Percentiles rank a stretch among this genome's conserved stretches.
phyloP scores from a whole-genome alignment of 2,113 vertebrate genomes.

The Cygnus atratus region DNA sequence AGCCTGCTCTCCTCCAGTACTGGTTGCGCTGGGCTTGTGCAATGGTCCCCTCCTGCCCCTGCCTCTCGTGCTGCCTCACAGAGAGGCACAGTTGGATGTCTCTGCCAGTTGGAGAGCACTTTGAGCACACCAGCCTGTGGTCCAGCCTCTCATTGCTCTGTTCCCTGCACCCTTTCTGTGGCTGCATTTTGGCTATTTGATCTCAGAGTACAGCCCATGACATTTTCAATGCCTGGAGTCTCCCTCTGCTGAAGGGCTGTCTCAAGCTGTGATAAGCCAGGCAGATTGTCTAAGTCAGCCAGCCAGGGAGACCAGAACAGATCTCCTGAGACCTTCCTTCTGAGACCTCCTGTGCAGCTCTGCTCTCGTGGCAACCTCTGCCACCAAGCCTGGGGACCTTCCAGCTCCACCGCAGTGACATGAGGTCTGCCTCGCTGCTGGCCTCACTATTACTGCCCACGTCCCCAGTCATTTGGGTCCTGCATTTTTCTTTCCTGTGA shows the following conservation, averaged over 20 bases:
- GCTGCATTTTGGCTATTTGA: not conserved
- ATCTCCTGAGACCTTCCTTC: not conserved
- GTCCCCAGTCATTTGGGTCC: no score
- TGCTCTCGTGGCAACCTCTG: not conserved
- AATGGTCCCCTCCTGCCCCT: not conserved
- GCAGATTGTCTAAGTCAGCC: not conserved
- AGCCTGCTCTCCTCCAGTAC: not conserved
- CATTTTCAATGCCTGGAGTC: not conserved
- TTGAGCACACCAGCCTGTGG: not conserved
- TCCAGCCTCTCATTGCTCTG: accelerated
- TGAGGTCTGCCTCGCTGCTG: not conserved
- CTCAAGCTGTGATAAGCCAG: not conserved
- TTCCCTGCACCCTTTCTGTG: not conserved
- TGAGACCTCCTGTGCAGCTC: not conserved
- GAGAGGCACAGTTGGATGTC: no score
- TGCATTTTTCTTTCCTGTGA: not conserved
- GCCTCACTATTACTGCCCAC: not conserved
- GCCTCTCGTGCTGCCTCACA: not conserved
- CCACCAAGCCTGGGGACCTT: not conserved
- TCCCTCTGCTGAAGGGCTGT: not conserved
- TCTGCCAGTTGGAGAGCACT: not conserved
- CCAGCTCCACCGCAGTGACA: accelerated
- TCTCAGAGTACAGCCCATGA: not conserved
- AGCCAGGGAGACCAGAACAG: not conserved
- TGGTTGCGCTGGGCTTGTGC: not conserved